These are phyloP conservation scores for Phoebastria nigripes DNA, from an alignment of 2,797 vertebrate genomes.

Conservation along the genomic window DNA sequence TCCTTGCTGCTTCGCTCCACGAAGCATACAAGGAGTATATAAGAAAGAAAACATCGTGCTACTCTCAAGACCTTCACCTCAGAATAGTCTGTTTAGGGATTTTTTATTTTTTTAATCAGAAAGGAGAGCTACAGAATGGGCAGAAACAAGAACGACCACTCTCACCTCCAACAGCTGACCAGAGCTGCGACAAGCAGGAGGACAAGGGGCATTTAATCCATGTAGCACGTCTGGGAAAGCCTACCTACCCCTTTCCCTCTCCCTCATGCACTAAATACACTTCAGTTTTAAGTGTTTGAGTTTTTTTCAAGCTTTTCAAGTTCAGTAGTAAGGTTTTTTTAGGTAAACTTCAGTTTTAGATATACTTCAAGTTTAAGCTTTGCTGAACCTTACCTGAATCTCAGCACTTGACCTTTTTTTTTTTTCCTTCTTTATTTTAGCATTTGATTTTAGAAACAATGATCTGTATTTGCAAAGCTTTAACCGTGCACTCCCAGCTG, in stretches of 20 bases:
- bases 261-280: background rate
- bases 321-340: background rate
- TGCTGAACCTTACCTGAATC: background rate
- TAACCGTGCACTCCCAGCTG: background rate
- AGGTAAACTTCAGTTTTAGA: background rate
- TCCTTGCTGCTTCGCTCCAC: background rate
- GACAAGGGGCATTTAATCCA: accelerated
- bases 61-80: background rate
- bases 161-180: background rate
- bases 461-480: background rate
- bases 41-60: background rate
- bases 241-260: background rate
- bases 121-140: background rate
- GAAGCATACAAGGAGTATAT: accelerated
- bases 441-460: background rate
- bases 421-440: background rate
- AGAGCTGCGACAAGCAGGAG: background rate
- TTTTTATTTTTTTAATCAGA: background rate
- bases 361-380: background rate
- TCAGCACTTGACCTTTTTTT: background rate
- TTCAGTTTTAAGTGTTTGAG: background rate
- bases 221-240: background rate
- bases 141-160: background rate
- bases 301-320: background rate
- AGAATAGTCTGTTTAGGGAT: background rate